Evolutionary conservation across 2,888 invertebrate genomes (phyloP).

Genomic region (Agriopis aurantiaria): DNA sequence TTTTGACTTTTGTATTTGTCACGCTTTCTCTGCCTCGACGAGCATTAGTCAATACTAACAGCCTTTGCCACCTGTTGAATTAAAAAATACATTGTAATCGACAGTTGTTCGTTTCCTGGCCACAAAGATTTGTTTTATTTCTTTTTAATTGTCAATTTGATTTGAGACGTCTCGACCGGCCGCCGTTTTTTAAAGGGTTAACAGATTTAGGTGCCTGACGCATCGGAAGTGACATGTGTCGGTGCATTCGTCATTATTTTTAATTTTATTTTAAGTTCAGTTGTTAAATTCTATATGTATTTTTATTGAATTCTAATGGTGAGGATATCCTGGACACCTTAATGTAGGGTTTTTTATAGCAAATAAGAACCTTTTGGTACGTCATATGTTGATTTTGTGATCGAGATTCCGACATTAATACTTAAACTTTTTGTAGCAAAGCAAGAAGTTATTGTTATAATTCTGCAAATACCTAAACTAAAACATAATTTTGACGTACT

Average conservation of each 20-base stretch:
- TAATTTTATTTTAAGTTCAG: slow-evolving; percentile 68
- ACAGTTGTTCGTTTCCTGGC: slow-evolving; percentile 80
- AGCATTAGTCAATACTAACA: slow-evolving; percentile 68
- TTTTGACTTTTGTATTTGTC: slow-evolving; percentile 77
- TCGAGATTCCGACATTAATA: neutral
- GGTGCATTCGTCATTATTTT: slow-evolving; percentile 76
- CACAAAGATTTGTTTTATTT: slow-evolving; percentile 84
- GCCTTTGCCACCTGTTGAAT: slow-evolving; percentile 71
- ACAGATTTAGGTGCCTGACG: slow-evolving; percentile 69
- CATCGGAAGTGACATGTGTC: slow-evolving; percentile 84
- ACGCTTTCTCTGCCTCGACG: slow-evolving; percentile 76
- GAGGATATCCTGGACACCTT: slow-evolving; percentile 43
- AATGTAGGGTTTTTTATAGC: slow-evolving; percentile 1
- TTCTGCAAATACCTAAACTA: no score
- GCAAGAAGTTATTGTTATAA: no score
- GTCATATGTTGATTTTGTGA: neutral
- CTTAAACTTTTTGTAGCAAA: neutral
- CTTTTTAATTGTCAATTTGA: slow-evolving; percentile 82
- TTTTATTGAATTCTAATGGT: slow-evolving; percentile 38
- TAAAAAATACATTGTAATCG: slow-evolving; percentile 60
- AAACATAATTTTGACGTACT: no score
- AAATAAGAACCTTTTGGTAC: neutral
- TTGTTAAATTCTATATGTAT: slow-evolving; percentile 42
- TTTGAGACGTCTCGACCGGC: slow-evolving; percentile 57
- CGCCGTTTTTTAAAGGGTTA: slow-evolving; percentile 67